Evolutionary conservation across 2,113 vertebrate genomes (phyloP), one percentile per base, ranked within the genome.

Genomic region (Alethe diademata): DNA sequence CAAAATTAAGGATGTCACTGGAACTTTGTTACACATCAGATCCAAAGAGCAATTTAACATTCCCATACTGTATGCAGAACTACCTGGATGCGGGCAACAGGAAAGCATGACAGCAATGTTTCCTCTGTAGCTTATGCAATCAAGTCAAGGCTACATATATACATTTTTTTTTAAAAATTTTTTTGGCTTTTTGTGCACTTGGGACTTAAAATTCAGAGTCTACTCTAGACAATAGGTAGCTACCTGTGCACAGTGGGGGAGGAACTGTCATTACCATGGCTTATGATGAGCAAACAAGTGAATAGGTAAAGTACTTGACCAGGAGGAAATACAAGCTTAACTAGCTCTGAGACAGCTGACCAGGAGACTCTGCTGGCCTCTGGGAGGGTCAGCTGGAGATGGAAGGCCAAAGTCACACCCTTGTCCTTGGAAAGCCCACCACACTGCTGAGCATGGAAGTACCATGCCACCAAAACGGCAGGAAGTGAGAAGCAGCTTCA

Each of bases 181-280:
- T 35, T 35, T 35, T 35, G 35, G 35, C 35, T 35, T 35, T 35
- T 35, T 35, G 35, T 35, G 58, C 35, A 57, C 16, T 35, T 58
- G 45, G 10, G 16, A 79, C 60, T 33, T 73, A 65, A 88, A 70
- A 73, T 70, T 76, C 1, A 1, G 43, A 36, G 11, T 62, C 91
- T 74, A 38, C 8, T 62, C 8, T 35, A 56, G 60, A 31, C 22
- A 50, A 20, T 23, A 58, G 3, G 26, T 35, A 47, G 33, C 33
- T 58, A 47, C 14, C 8, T 40, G 9, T 31, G 57, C 36, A 14
- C 2, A 4, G n/a, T 9, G 8, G 3, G 9, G 29, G 7, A 82
- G 42, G 42, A 91, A 51, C 9, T 4, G 65, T 75, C 2, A 0
- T 40, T 25, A 45, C 25, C n/a, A 61, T 0, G 1, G 23, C 13